phyloP scores from a whole-genome alignment of 1,140 invertebrate species.

The Drosophila leontia region DNA sequence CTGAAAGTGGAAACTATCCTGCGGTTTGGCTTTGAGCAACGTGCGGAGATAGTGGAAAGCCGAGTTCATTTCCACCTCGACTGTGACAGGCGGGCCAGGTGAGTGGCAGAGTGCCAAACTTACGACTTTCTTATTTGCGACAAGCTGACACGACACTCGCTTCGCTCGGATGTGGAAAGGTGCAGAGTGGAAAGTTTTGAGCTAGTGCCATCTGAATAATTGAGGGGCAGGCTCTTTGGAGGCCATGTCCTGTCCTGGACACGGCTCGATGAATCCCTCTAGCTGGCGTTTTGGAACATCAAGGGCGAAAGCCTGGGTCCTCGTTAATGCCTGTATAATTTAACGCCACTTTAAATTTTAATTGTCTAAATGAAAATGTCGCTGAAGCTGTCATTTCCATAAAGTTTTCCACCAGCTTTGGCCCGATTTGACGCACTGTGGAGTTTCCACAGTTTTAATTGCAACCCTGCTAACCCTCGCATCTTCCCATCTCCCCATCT shows the following conservation, averaged over 20 bases:
- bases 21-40: conserved; percentile 58
- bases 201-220: conserved; percentile 69
- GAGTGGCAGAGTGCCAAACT: conserved; percentile 23
- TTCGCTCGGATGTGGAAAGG: not conserved
- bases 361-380: conserved; percentile 84
- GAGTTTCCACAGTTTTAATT: conserved; percentile 79
- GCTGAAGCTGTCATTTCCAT: conserved; percentile 77
- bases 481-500: not conserved
- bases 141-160: conserved; percentile 62
- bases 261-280: conserved; percentile 10
- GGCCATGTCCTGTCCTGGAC: conserved; percentile 14
- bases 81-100: conserved; percentile 42
- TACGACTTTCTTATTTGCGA: conserved; percentile 33
- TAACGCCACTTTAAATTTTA: conserved; percentile 85
- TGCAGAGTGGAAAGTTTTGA: conserved; percentile 35
- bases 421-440: conserved; percentile 59
- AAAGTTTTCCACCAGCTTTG: conserved; percentile 68
- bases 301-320: not conserved
- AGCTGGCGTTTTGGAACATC: not conserved
- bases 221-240: conserved; percentile 38
- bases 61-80: conserved; percentile 43
- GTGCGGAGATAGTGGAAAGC: conserved; percentile 36
- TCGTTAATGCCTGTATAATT: conserved; percentile 83
- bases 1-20: conserved; percentile 53
- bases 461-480: conserved; percentile 37